These are phyloP conservation scores for Numenius phaeopus DNA, from an alignment of 2,797 vertebrate species.

Conservation along the genomic window DNA sequence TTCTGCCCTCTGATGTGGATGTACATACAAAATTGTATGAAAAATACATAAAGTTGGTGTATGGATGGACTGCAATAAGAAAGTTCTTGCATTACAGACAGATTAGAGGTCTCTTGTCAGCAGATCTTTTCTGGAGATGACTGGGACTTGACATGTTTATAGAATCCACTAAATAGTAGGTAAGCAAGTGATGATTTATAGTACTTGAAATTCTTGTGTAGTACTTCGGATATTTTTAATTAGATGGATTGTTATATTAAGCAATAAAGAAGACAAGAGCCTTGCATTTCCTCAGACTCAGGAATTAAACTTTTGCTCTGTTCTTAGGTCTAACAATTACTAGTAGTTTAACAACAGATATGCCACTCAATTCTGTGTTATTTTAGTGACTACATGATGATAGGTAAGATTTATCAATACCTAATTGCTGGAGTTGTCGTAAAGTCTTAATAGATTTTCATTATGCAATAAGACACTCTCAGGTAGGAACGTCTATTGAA, in stretches of 20 bases:
- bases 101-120: background rate
- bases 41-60: background rate
- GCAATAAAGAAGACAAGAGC: background rate
- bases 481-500: background rate
- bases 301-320: background rate
- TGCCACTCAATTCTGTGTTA: background rate
- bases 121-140: background rate
- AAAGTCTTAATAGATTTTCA: background rate
- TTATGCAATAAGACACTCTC: background rate
- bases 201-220: background rate
- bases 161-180: background rate
- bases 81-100: background rate
- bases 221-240: background rate
- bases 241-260: background rate
- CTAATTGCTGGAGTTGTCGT: background rate
- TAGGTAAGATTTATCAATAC: background rate
- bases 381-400: background rate
- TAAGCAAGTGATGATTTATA: background rate
- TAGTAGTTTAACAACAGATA: background rate
- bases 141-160: background rate
- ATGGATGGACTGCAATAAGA: background rate
- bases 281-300: background rate
- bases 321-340: background rate
- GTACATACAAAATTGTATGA: background rate
- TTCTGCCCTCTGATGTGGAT: background rate